Evolutionary conservation across 2,888 invertebrate species (phyloP), one percentile per base, ranked within the genome.

Genomic region (Eupsilia transversa): DNA sequence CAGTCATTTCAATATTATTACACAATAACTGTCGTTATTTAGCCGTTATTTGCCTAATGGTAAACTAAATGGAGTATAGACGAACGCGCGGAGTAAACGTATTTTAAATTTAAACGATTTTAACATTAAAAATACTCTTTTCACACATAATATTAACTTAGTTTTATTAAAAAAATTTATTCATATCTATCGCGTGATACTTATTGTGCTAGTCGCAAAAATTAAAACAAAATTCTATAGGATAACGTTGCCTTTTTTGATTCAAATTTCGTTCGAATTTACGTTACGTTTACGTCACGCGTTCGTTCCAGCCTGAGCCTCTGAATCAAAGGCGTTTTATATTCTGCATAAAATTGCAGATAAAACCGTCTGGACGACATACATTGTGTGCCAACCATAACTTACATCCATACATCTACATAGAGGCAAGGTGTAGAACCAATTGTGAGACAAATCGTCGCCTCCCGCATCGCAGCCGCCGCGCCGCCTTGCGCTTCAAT

Each of bases 361-460:
- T 60, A 76, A 61, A 81, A 46, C 7, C n/a, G 30, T 38, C 14
- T 59, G 46, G 52, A 33, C 49, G 38, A 52, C 57, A 33, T 73
- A 69, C 57, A 72, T 63, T 77, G 66, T 71, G 73, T 57, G 74
- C 63, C 54, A 61, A 59, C 68, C 57, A 70, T 80, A 74, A 81
- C 64, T 74, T 68, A 78, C 64, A n/a, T 12, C 69, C 67, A 65
- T 74, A 77, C 33, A 66, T 70, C 72, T 74, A 76, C 78, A 70
- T 65, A 67, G 71, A 68, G 57, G 61, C 60, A 63, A 72, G 77
- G 71, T 72, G 77, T 77, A 79, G 74, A 73, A 84, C 79, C 82
- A 83, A 88, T 83, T 86, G 78, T 70, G 73, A 85, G 86, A 88
- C 87, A 84, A 87, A 88, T 88, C 74, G 84, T 81, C 74, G 80